Conservation (phyloP, 2,888 invertebrate genomes). For the Hydraecia micacea region DNA sequence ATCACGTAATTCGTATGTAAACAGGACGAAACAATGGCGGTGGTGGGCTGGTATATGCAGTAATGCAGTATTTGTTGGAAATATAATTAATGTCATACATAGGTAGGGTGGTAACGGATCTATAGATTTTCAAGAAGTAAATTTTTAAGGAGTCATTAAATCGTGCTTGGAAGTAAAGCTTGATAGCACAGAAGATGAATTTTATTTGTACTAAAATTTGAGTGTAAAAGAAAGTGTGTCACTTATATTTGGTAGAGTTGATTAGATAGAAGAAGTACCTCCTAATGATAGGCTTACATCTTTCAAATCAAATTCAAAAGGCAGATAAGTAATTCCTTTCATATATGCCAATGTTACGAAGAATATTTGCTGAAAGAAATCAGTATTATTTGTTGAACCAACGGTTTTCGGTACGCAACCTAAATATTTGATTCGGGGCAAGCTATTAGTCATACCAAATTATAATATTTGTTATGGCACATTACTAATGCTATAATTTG, state of each 20-base stretch:
- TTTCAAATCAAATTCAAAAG: conserved; percentile 42
- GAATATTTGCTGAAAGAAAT: conserved; percentile 33
- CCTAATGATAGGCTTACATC: conserved; percentile 37
- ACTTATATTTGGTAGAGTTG: conserved; percentile 27
- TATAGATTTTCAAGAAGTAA: background rate
- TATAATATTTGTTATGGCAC: conserved; percentile 57
- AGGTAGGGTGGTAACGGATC: background rate
- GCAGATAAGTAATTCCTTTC: conserved; percentile 28
- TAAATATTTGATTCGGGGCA: conserved; percentile 58
- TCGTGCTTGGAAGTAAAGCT: background rate
- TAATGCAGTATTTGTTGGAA: conserved; percentile 36
- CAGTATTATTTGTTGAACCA: conserved; percentile 33
- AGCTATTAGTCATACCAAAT: conserved; percentile 56
- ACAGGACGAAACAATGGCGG: conserved; percentile 50
- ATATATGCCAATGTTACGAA: conserved; percentile 22
- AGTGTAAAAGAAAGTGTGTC: conserved; percentile 35
- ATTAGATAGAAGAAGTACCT: conserved; percentile 37
- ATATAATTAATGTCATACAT: conserved; percentile 14
- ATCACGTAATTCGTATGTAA: conserved; percentile 56
- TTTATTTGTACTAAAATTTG: conserved; percentile 19
- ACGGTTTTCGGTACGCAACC: conserved; percentile 51
- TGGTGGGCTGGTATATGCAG: background rate
- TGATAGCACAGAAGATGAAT: background rate
- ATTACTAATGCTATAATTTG: conserved; percentile 55
- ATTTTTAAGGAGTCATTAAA: background rate